Evolutionary conservation across 2,888 invertebrate genomes (phyloP).

Genomic region (Megaustenia siamemsis): DNA sequence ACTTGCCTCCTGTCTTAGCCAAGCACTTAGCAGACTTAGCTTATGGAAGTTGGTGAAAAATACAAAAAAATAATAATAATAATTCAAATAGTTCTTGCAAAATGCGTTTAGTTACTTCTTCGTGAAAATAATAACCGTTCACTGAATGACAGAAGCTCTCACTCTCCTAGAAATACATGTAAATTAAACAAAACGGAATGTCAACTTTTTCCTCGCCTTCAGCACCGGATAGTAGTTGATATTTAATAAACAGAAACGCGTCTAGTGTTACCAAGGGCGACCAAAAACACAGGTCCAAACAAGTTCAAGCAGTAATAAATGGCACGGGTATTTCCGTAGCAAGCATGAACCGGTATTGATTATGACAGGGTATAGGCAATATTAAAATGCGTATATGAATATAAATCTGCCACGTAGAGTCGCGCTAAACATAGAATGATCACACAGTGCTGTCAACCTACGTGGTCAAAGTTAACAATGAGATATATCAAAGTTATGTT

Average conservation of each 20-base stretch:
- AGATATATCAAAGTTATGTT: neutral
- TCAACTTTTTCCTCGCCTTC: slow-evolving; percentile 24
- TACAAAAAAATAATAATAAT: neutral
- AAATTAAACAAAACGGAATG: neutral
- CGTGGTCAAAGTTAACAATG: slow-evolving; percentile 12
- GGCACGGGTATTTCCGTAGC: neutral
- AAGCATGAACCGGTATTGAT: neutral
- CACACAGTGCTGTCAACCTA: neutral
- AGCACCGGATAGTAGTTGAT: neutral
- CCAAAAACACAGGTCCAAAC: slow-evolving; percentile 2
- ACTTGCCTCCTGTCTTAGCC: too few relatives aligned
- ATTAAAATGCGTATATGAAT: neutral
- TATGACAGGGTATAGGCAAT: neutral
- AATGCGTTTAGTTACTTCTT: neutral
- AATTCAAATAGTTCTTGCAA: neutral
- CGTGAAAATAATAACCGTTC: neutral
- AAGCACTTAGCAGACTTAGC: too few relatives aligned
- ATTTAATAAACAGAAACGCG: neutral
- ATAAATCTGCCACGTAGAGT: neutral
- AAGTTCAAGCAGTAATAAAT: neutral
- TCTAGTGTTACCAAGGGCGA: slow-evolving; percentile 34
- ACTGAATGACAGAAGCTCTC: neutral
- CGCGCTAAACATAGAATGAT: neutral
- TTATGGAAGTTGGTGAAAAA: too few relatives aligned
- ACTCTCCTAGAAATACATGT: neutral